Evolutionary conservation across 2,888 invertebrate genomes (phyloP), one percentile per base, ranked within the genome.

Genomic region (Azorinus chamasolen): DNA sequence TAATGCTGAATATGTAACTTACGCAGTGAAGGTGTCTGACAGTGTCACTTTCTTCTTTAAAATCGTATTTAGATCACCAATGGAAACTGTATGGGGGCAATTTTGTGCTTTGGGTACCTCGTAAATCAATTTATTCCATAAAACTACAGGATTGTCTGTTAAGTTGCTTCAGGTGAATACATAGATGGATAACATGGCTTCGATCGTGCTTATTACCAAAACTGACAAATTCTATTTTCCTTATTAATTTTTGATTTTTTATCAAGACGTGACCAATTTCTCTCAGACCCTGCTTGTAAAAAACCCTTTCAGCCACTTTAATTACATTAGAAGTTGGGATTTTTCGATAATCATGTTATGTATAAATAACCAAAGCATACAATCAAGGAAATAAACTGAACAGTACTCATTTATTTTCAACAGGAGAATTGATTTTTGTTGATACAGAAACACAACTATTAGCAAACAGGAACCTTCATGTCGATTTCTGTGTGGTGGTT

Each of bases 401-500:
- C 5, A 5, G 5, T 8, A 45, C 14, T 4, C 5, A 14, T 20
- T 27, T 27, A 10, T 32, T 24, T 37, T 4, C 10, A n/a, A 20
- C 43, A 32, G 24, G 50, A 55, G 41, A 32, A n/a, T 24, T 53
- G 14, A 41, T 63, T 58, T 54, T 20, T 20, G 3, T 5, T 14
- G 53, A 32, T 50, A 43, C 48, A 66, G 66, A 75, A 75, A 55
- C 75, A 75, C 75, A 75, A 53, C 59, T 25, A 39, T 41, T 24
- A 43, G 45, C 57, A 16, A 20, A 45, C 20, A n/a, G 18, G 10
- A 32, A 20, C 18, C 5, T 46, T n/a, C 25, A 46, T 16, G 25
- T 12, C 48, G 18, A 20, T n/a, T 46, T 37, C 27, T 10, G 12
- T 1, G 14, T 8, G 54, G 48, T 76, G 80, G 63, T 75, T 64